Conservation (phyloP, 37 sponge, comb jelly and placozoan genomes). For the Ephydatia muelleri region DNA sequence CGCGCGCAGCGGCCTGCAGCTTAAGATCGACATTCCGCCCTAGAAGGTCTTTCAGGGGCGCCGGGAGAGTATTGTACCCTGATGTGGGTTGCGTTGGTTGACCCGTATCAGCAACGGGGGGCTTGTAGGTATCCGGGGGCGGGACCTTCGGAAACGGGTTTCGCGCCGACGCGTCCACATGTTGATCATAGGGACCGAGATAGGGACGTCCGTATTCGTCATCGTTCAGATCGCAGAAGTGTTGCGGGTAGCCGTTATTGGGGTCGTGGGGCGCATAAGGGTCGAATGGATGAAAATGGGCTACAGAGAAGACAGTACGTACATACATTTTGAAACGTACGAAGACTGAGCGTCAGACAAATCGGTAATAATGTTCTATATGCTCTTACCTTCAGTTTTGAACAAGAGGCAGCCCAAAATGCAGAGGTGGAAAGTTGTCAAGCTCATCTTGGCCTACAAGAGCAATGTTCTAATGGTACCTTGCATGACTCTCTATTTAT, state of each 20-base stretch:
- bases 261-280: slow-evolving; percentile 27
- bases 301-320: no score
- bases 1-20: no score
- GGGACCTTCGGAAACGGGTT: not conserved
- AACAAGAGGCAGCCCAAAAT: no score
- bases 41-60: not conserved
- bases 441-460: no score
- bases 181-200: slow-evolving; percentile 20
- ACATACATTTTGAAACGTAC: no score
- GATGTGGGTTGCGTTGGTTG: not conserved
- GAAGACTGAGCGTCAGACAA: no score
- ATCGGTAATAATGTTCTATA: no score
- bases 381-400: no score
- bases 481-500: no score
- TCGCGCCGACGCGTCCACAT: not conserved
- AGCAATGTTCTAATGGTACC: no score
- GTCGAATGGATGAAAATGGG: slow-evolving; percentile 1
- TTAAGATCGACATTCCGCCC: no score
- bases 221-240: slow-evolving; percentile 34
- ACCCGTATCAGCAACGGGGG: not conserved
- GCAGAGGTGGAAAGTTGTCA: no score
- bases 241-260: slow-evolving; percentile 10
- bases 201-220: slow-evolving; percentile 29
- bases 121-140: not conserved
- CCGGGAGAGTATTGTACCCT: not conserved